Conservation (phyloP, 2,113 vertebrate genomes). For the Lepus europaeus region DNA sequence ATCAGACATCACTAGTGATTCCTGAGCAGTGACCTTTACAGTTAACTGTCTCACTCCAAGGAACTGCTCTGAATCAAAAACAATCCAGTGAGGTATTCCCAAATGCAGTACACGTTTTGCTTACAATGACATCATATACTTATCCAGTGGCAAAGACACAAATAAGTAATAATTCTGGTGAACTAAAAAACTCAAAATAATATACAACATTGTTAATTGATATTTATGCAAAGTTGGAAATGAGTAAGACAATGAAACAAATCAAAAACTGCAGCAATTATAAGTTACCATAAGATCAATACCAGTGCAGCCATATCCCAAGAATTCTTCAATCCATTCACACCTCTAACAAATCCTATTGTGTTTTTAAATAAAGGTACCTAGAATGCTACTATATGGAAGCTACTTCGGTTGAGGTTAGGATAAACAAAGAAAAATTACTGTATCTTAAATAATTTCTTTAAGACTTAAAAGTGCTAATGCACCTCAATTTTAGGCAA, state of each 20-base stretch:
- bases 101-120: not conserved
- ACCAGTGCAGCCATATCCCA: not conserved
- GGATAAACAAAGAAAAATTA: not conserved
- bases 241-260: not conserved
- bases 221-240: not conserved
- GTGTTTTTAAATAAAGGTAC: not conserved
- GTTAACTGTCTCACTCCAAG: conserved; percentile 38
- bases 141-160: not conserved
- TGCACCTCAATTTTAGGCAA: not conserved
- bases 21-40: conserved; percentile 65
- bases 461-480: not conserved
- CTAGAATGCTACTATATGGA: not conserved
- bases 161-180: not conserved
- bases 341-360: not conserved
- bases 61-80: conserved; percentile 30
- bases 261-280: not conserved
- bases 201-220: not conserved
- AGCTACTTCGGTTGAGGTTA: not conserved
- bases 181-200: not conserved
- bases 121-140: conserved; percentile 33
- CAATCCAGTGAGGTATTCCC: not conserved
- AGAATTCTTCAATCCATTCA: not conserved
- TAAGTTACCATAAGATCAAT: not conserved
- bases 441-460: not conserved
- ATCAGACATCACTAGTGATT: conserved; percentile 2